Conservation (phyloP, 2,797 vertebrate genomes). For the Channallabes apus region DNA sequence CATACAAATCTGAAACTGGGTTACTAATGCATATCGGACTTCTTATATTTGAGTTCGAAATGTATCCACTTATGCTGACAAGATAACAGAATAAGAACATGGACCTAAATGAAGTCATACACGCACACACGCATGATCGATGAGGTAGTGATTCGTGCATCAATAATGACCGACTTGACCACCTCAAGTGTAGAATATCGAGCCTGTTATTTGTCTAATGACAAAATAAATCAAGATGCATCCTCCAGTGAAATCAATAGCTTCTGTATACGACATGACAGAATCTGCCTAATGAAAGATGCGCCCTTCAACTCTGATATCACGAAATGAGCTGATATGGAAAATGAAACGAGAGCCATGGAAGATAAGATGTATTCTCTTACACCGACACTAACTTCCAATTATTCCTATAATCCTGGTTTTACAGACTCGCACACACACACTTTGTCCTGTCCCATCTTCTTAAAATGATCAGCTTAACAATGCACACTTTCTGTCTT, state of each 20-base stretch:
- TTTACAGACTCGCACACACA: too few species aligned
- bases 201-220: slow-evolving; percentile 19
- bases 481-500: not conserved
- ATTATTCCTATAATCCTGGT: not conserved
- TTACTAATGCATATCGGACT: slow-evolving; percentile 36
- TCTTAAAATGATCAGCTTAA: not conserved
- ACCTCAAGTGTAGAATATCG: slow-evolving; percentile 3
- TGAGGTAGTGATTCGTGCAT: slow-evolving; percentile 3
- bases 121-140: not conserved
- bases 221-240: slow-evolving; percentile 21
- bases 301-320: not conserved
- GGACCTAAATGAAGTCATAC: not conserved
- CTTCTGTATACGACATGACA: slow-evolving; percentile 5
- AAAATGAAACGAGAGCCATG: not conserved
- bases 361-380: not conserved
- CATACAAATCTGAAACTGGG: not conserved
- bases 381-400: not conserved
- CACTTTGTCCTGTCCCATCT: not conserved
- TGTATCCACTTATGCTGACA: slow-evolving; percentile 59
- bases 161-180: slow-evolving; percentile 26
- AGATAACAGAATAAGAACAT: slow-evolving; percentile 24
- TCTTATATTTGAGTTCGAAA: slow-evolving; percentile 57
- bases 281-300: slow-evolving; percentile 8
- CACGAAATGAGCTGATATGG: slow-evolving; percentile 21
- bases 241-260: slow-evolving; percentile 12